Evolutionary conservation across 2,797 vertebrate species (phyloP).

Genomic region (Catostomus latipinnis): DNA sequence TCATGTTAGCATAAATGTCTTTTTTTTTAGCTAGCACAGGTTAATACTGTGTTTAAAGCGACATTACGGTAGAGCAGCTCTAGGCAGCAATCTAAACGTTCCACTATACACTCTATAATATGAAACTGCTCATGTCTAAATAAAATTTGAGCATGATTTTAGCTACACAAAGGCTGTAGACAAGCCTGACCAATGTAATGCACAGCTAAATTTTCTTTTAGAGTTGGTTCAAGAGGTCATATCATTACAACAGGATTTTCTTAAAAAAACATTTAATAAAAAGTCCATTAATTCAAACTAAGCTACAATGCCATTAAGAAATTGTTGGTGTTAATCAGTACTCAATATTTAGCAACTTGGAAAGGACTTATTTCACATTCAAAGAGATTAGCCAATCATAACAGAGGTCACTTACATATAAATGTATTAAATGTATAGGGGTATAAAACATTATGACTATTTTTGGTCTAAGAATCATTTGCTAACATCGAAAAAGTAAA

Average conservation of each 20-base stretch:
- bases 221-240: not conserved
- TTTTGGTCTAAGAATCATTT: too few species aligned
- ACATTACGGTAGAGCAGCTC: not conserved
- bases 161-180: not conserved
- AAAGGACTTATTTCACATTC: too few species aligned
- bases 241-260: not conserved
- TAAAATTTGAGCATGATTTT: not conserved
- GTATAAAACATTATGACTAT: too few species aligned
- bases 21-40: not conserved
- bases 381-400: too few species aligned
- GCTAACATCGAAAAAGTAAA: too few species aligned
- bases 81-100: not conserved
- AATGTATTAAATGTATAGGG: too few species aligned
- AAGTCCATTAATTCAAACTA: too few species aligned
- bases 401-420: too few species aligned
- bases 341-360: too few species aligned
- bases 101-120: not conserved
- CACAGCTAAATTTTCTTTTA: not conserved
- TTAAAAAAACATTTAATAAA: too few species aligned
- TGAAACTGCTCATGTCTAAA: not conserved
- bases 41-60: not conserved
- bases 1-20: constrained; percentile 12
- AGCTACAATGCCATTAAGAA: too few species aligned
- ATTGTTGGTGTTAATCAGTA: too few species aligned
- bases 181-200: not conserved